Percentiles rank a stretch among this genome's conserved stretches.
Evolutionary conservation across 2,113 vertebrate species (phyloP).

Genomic region (Channa maculata): DNA sequence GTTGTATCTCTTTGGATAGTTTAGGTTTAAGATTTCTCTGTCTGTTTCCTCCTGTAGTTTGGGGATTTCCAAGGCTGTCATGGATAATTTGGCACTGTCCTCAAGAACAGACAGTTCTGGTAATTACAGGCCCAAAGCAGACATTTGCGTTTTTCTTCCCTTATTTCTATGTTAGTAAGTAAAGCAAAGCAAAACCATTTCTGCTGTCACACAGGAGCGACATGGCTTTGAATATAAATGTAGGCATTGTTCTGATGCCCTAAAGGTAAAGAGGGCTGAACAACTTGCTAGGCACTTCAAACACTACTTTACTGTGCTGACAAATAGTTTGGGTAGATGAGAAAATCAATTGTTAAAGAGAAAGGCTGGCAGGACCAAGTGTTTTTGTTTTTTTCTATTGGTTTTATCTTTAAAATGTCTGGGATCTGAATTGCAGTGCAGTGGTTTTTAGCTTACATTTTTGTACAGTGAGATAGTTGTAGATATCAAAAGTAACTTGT

Average conservation of each 20-base stretch:
- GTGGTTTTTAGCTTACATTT: too few relatives aligned
- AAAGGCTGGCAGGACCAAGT: not conserved
- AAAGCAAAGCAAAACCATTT: constrained; percentile 47
- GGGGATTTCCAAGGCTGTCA: constrained; percentile 50
- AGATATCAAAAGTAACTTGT: too few relatives aligned
- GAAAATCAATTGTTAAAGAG: not conserved
- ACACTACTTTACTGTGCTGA: constrained; percentile 23
- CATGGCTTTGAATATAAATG: constrained; percentile 40
- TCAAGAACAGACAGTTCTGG: constrained; percentile 48
- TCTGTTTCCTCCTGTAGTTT: constrained; percentile 22
- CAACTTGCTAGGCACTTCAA: constrained; percentile 11
- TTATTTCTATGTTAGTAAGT: constrained; percentile 36
- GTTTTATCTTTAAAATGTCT: not conserved
- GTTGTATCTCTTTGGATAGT: not conserved
- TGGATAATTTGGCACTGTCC: constrained; percentile 33
- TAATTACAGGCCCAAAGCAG: constrained; percentile 64
- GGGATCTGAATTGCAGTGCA: not conserved
- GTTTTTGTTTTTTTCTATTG: not conserved
- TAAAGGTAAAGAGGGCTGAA: constrained; percentile 28
- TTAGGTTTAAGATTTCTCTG: not conserved
- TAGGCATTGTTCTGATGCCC: constrained; percentile 65
- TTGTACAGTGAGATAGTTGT: too few relatives aligned
- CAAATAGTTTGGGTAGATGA: constrained; percentile 20
- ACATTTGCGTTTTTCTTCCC: constrained; percentile 45
- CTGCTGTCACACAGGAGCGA: constrained; percentile 22